These are phyloP conservation scores for Antennarius maculatus DNA, from an alignment of 2,797 vertebrate genomes.

Conservation along the genomic window DNA sequence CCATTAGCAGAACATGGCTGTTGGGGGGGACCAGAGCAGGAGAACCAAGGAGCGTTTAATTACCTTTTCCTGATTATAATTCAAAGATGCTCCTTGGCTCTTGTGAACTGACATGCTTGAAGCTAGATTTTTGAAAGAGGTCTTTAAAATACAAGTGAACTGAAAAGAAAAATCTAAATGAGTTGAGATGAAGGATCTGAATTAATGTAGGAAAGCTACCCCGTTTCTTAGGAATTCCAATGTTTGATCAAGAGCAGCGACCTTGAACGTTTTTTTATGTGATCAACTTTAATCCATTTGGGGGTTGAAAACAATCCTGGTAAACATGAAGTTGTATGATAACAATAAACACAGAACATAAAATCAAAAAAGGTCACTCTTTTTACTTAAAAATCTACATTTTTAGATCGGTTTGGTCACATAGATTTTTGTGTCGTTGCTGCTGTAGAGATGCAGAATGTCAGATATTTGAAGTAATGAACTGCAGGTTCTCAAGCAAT, in stretches of 20 bases:
- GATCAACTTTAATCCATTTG: not conserved
- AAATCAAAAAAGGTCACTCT: no score
- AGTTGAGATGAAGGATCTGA: not conserved
- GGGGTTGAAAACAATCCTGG: not conserved
- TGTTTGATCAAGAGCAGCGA: not conserved
- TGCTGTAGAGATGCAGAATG: not conserved
- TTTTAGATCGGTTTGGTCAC: not conserved
- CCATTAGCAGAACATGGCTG: conserved; percentile 90
- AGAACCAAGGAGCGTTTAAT: conserved; percentile 80
- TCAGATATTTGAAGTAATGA: not conserved
- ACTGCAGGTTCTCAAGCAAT: not conserved
- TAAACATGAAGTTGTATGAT: not conserved
- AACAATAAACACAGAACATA: no score
- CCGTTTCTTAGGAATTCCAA: not conserved
- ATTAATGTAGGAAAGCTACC: not conserved
- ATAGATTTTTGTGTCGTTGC: not conserved
- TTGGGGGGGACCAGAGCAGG: conserved; percentile 62
- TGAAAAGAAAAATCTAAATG: not conserved
- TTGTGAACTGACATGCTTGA: conserved; percentile 14
- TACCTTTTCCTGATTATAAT: conserved; percentile 81
- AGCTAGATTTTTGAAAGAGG: conserved; percentile 13
- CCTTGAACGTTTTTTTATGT: not conserved
- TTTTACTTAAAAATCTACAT: no score
- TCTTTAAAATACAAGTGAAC: not conserved
- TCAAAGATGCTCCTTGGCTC: conserved; percentile 53